phyloP scores from a whole-genome alignment of 1,140 invertebrate species.

The Euwallacea similis region DNA sequence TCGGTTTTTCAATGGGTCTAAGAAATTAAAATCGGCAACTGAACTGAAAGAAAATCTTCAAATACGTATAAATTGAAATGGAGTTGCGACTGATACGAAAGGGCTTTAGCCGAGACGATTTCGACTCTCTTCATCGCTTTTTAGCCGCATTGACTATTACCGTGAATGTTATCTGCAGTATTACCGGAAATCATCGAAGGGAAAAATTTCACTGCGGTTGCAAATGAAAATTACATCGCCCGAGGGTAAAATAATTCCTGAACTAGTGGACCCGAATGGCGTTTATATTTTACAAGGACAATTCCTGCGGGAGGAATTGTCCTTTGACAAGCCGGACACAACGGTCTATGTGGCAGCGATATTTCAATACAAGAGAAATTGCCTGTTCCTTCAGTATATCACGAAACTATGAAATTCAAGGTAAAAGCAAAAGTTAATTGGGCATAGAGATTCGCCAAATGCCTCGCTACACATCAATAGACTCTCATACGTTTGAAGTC shows the following conservation, averaged over 20 bases:
- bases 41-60: constrained; percentile 3
- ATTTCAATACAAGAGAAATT: no score
- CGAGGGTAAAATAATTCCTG: constrained; percentile 19
- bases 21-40: background rate
- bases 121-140: no score
- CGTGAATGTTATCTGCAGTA: no score
- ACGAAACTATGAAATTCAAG: background rate
- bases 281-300: constrained; percentile 10
- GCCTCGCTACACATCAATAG: constrained; percentile 21
- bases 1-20: background rate
- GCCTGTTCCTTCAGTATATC: no score
- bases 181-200: no score
- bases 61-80: constrained; percentile 9
- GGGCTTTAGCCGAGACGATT: background rate
- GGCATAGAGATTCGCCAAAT: background rate
- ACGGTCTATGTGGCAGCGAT: background rate
- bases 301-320: constrained; percentile 6
- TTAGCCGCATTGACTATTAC: no score
- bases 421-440: constrained; percentile 24
- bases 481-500: constrained; percentile 21
- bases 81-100: background rate
- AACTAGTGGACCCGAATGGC: constrained; percentile 9
- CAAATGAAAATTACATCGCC: constrained; percentile 10
- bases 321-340: constrained; percentile 15
- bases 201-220: background rate